Evolutionary conservation across 2,113 vertebrate genomes (phyloP).

Genomic region (Aphyosemion australe): DNA sequence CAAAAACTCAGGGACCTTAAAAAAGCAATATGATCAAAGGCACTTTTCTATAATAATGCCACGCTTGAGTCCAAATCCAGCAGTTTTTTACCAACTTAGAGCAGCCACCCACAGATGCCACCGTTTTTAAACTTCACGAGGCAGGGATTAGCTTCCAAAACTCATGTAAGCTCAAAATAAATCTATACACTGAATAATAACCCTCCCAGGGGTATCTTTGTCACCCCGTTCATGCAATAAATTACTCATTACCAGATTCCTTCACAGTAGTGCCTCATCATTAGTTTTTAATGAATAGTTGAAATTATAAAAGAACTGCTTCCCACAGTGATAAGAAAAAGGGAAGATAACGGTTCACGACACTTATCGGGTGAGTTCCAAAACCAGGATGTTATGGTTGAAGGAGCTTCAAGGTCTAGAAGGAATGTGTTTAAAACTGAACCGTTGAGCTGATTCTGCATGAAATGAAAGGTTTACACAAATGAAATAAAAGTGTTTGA

Average conservation of each 20-base stretch:
- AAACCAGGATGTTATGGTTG: not conserved
- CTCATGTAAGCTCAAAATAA: not conserved
- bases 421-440: not conserved
- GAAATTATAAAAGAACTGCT: not conserved
- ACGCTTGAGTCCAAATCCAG: not conserved
- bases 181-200: conserved; percentile 2
- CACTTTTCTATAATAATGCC: conserved; percentile 7
- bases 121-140: not conserved
- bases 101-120: conserved; percentile 10
- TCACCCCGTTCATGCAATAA: not conserved
- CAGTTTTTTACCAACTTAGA: not conserved
- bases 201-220: conserved; percentile 1
- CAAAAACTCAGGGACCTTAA: not conserved
- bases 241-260: conserved; percentile 1
- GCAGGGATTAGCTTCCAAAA: not conserved
- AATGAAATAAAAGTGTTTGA: not conserved
- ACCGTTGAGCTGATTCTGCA: not conserved
- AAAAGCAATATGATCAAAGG: conserved; percentile 18
- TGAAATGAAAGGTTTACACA: too few species aligned
- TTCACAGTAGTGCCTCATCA: not conserved
- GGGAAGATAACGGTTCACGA: not conserved
- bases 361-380: not conserved
- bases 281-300: not conserved
- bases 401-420: not conserved
- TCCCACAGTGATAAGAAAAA: conserved; percentile 3